Base-by-base conservation (phyloP, 2,888 invertebrate species). In the Lasioglossum leucozonium region DNA sequence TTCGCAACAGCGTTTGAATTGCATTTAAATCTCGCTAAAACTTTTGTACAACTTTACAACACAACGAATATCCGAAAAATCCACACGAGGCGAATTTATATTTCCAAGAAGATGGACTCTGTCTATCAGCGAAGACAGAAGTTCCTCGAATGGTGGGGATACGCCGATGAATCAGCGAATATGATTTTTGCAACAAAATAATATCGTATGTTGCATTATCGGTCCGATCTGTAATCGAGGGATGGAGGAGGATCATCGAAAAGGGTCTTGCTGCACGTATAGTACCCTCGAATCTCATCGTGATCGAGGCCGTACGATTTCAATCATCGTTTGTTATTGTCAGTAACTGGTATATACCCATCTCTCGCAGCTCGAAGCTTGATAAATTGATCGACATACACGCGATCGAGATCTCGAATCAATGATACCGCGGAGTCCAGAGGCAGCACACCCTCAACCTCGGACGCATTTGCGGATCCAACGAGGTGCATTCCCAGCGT, bases 301-400 rank as follows among this genome's bases (percentile, higher is more conserved):
- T 30, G 40, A 72, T 72, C 77, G 75, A 74, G 40, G 37, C 65
- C 65, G 79, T 76, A 62, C 79, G 74, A 78, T 80, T 80, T 87
- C 82, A 79, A 87, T 86, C 81, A 79, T 84, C 86, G 79, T 81
- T 81, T 82, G 75, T 86, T 84, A 86, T 84, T 83, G 82, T 72
- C 86, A 34, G 83, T 83, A 62, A 67, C 26, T 69, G 51, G 18
- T 73, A n/a, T 78, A 18, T 37, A 51, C 72, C 51, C 37, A 72
- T 73, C 69, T 72, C 84, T 47, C 58, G 65, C 51, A 34, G 44
- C 26, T 55, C 78, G n/a, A 79, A 75, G 72, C 51, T 77, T 79
- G 86, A 87, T 84, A 72, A 87, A 87, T 84, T 82, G 81, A 81
- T 79, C 84, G 77, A 47, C 81, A 69, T 51, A 65, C 78, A 51